These are phyloP conservation scores for Danio jaintianensis DNA, from an alignment of 2,797 vertebrate species.

Conservation along the genomic window DNA sequence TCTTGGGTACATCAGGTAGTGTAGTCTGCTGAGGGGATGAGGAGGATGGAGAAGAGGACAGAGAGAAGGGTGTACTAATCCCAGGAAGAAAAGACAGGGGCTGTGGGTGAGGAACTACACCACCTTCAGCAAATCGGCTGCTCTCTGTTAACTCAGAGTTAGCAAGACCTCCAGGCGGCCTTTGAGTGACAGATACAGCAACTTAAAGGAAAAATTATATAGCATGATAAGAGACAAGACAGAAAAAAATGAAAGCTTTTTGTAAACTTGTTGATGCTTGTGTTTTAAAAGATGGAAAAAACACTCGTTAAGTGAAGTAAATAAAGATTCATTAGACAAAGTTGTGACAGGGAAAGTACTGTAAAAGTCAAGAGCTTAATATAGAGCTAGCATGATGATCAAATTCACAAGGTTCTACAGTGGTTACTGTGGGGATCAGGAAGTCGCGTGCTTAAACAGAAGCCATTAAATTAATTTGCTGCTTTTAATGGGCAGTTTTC, in stretches of 20 bases:
- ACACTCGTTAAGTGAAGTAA: neutral
- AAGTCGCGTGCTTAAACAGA: slow-evolving; percentile 23
- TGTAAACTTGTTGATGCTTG: slow-evolving; percentile 12
- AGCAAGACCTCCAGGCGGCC: slow-evolving; percentile 70
- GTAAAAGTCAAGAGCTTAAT: slow-evolving; percentile 18
- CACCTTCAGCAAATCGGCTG: slow-evolving; percentile 46
- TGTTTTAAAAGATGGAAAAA: neutral
- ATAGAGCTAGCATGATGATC: slow-evolving; percentile 1
- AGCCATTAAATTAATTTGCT: slow-evolving; percentile 30
- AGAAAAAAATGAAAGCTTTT: slow-evolving; percentile 8
- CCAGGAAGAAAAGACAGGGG: slow-evolving; percentile 53
- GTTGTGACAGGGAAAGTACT: neutral
- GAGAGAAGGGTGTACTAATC: slow-evolving; percentile 45
- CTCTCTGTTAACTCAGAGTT: slow-evolving; percentile 51
- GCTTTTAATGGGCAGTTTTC: slow-evolving; percentile 6
- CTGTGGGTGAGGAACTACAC: slow-evolving; percentile 55
- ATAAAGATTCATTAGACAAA: slow-evolving; percentile 10
- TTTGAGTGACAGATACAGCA: slow-evolving; percentile 59
- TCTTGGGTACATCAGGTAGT: slow-evolving; percentile 55
- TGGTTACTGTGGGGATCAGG: slow-evolving; percentile 55
- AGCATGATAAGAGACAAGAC: slow-evolving; percentile 10
- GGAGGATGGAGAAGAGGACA: slow-evolving; percentile 56
- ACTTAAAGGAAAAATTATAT: slow-evolving; percentile 41
- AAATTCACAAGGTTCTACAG: slow-evolving; percentile 40
- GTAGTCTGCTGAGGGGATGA: slow-evolving; percentile 50